Base-by-base conservation (phyloP, 1,140 invertebrate genomes). In the Hypsibius dujardini region DNA sequence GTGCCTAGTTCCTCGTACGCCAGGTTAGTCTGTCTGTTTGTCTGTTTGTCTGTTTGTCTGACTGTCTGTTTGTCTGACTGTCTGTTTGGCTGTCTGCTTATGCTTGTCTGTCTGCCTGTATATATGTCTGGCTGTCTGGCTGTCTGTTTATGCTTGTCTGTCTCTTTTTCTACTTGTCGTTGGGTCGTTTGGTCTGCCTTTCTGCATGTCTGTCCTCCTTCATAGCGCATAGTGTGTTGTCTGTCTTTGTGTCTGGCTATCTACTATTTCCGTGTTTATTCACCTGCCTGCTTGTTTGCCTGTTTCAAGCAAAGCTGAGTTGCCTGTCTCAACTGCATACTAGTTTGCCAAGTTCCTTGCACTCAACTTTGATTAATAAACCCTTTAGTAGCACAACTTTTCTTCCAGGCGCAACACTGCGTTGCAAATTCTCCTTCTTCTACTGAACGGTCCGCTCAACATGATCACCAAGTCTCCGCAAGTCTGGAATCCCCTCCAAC, bases 1-100 rank as follows among this genome's bases (percentile, higher is more conserved):
- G 7, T 7, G 12, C 62, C 62, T 7, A 67, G 12, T 67, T 67
- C 62, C 3, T 67, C 62, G 12, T 67, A 67, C 42, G 62, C 62
- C 12, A 67, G 62, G 62, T 67, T 12, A 67, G 62, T 12, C 0
- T 42, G 12, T 42, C 12, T 7, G 62, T 15, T 67, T 45, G 12
- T 45, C 42, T 67, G 42, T 28, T 0, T 28, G 28, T 28, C 28
- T 28, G 28, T 28, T 0, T 28, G 28, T 28, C 28, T 28, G 28
- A 0, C 28, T 28, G 28, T 28, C 28, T 28, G 28, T 28, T 28
- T 28, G 28, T 28, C 28, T 28, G 28, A 28, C 28, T 28, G 28
- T 28, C 28, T 28, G n/a, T n/a, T n/a, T n/a, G n/a, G n/a, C n/a
- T n/a, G n/a, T n/a, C n/a, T n/a, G n/a, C n/a, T n/a, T n/a, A n/a